Conservation (phyloP, 2,797 vertebrate species). For the Erpetoichthys calabaricus region DNA sequence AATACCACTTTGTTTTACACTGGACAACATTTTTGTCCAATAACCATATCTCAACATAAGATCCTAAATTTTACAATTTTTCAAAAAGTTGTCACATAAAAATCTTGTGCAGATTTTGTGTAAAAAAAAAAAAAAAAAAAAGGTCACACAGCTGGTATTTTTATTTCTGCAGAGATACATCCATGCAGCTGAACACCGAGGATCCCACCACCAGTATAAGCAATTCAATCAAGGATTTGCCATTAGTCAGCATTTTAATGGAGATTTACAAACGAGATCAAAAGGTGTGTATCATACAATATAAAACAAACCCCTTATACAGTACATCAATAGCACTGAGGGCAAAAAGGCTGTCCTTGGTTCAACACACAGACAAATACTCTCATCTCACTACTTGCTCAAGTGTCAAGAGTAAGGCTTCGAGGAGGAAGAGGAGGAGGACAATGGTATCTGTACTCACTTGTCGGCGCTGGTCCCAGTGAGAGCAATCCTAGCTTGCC, state of each 20-base stretch:
- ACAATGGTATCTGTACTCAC: neutral
- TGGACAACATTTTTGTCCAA: too few species aligned
- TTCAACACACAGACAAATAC: conserved; percentile 39
- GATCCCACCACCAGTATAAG: conserved; percentile 83
- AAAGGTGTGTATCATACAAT: conserved; percentile 83
- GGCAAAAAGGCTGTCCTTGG: conserved; percentile 46
- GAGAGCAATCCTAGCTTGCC: too few species aligned
- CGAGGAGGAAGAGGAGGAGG: conserved; percentile 32
- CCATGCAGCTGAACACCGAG: conserved; percentile 89
- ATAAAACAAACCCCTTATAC: conserved; percentile 67
- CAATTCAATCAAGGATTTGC: conserved; percentile 85
- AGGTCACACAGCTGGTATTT: conserved; percentile 90
- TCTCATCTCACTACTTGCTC: conserved; percentile 53
- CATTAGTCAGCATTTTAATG: conserved; percentile 90
- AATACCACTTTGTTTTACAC: too few species aligned
- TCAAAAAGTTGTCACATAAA: conserved; percentile 26
- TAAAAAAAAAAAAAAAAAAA: conserved; percentile 47
- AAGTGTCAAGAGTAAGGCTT: conserved; percentile 58
- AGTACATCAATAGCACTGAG: conserved; percentile 53
- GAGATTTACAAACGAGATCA: conserved; percentile 87
- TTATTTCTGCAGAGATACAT: conserved; percentile 83
- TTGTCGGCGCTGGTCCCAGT: too few species aligned
- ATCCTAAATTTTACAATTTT: too few species aligned
- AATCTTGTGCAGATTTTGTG: conserved; percentile 87
- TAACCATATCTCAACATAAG: too few species aligned